Evolutionary conservation across 2,113 vertebrate genomes (phyloP).

Genomic region (Engystomops pustulosus): DNA sequence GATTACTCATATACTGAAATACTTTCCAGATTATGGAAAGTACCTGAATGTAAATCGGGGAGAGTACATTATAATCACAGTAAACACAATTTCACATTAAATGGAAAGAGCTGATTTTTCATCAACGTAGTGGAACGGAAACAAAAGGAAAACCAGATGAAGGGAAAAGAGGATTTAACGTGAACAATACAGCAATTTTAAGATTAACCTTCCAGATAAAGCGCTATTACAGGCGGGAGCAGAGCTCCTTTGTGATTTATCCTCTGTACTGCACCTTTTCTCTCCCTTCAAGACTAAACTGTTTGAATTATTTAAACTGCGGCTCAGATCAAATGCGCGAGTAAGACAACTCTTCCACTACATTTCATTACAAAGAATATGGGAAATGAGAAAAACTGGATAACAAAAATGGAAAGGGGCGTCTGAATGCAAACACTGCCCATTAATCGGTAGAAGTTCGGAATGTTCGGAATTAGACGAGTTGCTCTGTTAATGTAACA

Average conservation of each 20-base stretch:
- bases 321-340: slow-evolving; percentile 28
- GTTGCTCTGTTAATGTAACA: not conserved
- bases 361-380: slow-evolving; percentile 45
- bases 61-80: slow-evolving; percentile 34
- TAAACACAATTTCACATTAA: slow-evolving; percentile 35
- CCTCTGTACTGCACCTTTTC: slow-evolving; percentile 20
- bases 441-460: slow-evolving; percentile 8
- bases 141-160: slow-evolving; percentile 41
- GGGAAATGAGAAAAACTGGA: slow-evolving; percentile 24
- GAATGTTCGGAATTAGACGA: not conserved
- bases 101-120: slow-evolving; percentile 20
- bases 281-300: slow-evolving; percentile 40
- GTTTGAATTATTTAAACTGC: slow-evolving; percentile 44
- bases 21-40: slow-evolving; percentile 36
- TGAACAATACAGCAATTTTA: slow-evolving; percentile 42
- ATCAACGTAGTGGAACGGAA: slow-evolving; percentile 31
- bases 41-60: slow-evolving; percentile 36
- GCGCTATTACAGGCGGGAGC: slow-evolving; percentile 29
- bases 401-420: slow-evolving; percentile 11
- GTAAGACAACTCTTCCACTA: slow-evolving; percentile 37
- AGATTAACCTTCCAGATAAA: slow-evolving; percentile 45
- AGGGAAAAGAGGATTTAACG: slow-evolving; percentile 45
- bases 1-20: slow-evolving; percentile 33
- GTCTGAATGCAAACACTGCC: slow-evolving; percentile 14
- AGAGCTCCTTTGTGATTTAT: slow-evolving; percentile 38